Evolutionary conservation across 1,140 invertebrate genomes (phyloP).

Genomic region (Himalopsyche phryganea): DNA sequence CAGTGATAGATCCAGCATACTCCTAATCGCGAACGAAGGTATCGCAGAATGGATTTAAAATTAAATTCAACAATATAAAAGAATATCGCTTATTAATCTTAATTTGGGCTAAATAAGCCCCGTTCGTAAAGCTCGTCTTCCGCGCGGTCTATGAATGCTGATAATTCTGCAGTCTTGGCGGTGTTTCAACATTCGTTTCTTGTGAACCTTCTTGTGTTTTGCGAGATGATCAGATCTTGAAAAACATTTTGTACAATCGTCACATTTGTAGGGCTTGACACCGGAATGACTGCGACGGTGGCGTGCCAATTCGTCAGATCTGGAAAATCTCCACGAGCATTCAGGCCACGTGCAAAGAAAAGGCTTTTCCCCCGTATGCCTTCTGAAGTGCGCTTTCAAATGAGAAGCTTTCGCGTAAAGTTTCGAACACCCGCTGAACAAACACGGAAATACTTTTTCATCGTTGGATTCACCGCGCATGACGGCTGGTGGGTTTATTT

Average conservation of each 20-base stretch:
- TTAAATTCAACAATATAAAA: too few species aligned
- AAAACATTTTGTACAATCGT: slow-evolving; percentile 80
- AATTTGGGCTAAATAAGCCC: slow-evolving; percentile 18
- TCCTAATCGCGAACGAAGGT: too few species aligned
- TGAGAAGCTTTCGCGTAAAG: slow-evolving; percentile 92
- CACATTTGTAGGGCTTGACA: slow-evolving; percentile 81
- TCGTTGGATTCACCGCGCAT: slow-evolving; percentile 16
- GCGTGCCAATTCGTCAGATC: slow-evolving; percentile 88
- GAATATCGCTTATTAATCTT: too few species aligned
- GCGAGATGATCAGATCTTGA: slow-evolving; percentile 86
- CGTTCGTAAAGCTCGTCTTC: slow-evolving; percentile 16
- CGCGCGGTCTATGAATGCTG: slow-evolving; percentile 14
- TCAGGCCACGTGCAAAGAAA: slow-evolving; percentile 86
- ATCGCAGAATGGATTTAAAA: too few species aligned
- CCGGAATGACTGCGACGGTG: slow-evolving; percentile 79
- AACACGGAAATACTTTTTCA: slow-evolving; percentile 56
- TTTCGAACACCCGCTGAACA: slow-evolving; percentile 60
- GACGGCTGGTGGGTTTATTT: not conserved
- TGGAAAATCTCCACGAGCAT: slow-evolving; percentile 91
- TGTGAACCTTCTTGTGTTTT: slow-evolving; percentile 85
- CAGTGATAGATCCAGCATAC: too few species aligned
- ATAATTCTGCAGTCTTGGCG: slow-evolving; percentile 15
- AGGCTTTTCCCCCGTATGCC: slow-evolving; percentile 94
- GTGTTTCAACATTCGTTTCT: slow-evolving; percentile 50
- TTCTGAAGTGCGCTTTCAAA: slow-evolving; percentile 86